These are phyloP conservation scores for Heliopora coerulea DNA, from an alignment of 92 coral and sea anemone species.

Conservation along the genomic window DNA sequence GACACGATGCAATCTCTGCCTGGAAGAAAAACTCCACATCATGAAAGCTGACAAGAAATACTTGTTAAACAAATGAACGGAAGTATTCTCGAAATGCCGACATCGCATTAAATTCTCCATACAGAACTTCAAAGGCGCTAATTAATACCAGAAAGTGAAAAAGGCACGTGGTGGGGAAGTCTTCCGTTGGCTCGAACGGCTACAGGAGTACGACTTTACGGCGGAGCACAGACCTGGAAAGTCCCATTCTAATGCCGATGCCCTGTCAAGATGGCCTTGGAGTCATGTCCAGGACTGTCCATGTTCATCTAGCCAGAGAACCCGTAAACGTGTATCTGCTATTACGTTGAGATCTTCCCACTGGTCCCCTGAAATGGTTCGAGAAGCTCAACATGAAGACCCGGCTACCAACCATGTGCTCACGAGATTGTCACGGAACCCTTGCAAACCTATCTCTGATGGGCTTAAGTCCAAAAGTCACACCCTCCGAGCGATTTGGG, in stretches of 20 bases:
- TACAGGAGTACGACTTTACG: constrained; percentile 48
- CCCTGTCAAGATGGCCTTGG: constrained; percentile 48
- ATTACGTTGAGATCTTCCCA: neutral
- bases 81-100: no score
- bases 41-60: no score
- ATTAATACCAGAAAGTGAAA: no score
- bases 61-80: no score
- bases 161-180: constrained; percentile 41
- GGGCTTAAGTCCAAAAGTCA: constrained; percentile 45
- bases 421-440: constrained; percentile 17
- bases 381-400: constrained; percentile 49
- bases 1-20: no score
- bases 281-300: constrained; percentile 34
- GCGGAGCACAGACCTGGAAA: constrained; percentile 49
- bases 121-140: no score
- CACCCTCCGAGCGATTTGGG: constrained; percentile 47
- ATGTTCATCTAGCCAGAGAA: constrained; percentile 32
- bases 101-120: no score
- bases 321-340: neutral
- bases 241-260: constrained; percentile 55
- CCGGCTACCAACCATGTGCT: constrained; percentile 38
- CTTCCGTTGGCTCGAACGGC: constrained; percentile 44
- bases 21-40: no score
- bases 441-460: constrained; percentile 35
- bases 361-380: constrained; percentile 4